Evolutionary conservation across 2,113 vertebrate species (phyloP), one percentile per base, ranked within the genome.

Genomic region (Anguilla rostrata): DNA sequence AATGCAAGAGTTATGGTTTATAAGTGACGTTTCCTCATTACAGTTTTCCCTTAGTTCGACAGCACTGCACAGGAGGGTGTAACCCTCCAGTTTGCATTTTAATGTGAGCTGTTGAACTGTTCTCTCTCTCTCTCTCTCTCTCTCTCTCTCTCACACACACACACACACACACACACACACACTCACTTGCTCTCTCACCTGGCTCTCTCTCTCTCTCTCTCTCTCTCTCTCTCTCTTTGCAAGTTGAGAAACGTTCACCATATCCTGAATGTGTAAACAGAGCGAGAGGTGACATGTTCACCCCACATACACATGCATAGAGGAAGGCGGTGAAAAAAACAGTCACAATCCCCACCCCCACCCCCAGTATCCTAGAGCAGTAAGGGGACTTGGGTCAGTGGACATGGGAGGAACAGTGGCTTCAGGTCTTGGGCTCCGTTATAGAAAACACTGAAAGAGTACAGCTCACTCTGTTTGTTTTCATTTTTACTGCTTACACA

Each of bases 211-310:
- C 83, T 40, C 49, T 79, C 71, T 85, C 26, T 46, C 80, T 83
- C 83, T 91, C 84, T 88, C 81, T 41, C 84, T 29, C 78, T 20
- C 75, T 90, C 84, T 86, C 88, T 87, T 86, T 85, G 92, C 95
- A 84, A 94, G 95, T 96, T 88, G 84, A 94, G 95, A 96, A 95
- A 91, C 43, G 95, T 94, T 90, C 46, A 91, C 85, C 86, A 91
- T 53, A 53, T 93, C 90, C 90, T 82, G 78, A 90, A 93, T 87
- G 91, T 29, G 90, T 88, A 89, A 88, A 89, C 87, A 71, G 89
- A 92, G 93, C 95, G 95, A 94, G 95, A 96, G 90, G 93, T 91
- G 90, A 94, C 95, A 94, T 96, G 95, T 89, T 92, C 93, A 57
- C 78, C 82, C 82, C 53, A 81, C 86, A 60, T 75, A 29, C 80